These are phyloP conservation scores for Papilio gigon DNA, from an alignment of 2,888 invertebrate genomes.

Conservation along the genomic window DNA sequence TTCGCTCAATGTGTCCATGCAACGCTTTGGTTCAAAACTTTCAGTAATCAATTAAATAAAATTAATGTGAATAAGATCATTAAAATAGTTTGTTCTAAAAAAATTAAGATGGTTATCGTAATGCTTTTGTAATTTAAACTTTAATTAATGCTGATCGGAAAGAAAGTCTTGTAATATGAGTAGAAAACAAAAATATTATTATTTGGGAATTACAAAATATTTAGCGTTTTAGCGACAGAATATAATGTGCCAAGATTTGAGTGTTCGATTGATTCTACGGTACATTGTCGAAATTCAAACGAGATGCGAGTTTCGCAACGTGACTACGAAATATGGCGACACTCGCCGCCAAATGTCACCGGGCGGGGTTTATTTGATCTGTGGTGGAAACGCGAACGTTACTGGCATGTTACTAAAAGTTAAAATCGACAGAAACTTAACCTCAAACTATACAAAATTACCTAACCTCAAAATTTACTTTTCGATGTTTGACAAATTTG, in stretches of 20 bases:
- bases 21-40: too few species aligned
- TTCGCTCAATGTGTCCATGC: too few species aligned
- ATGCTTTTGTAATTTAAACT: too few species aligned
- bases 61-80: too few species aligned
- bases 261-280: slow-evolving; percentile 40
- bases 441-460: neutral
- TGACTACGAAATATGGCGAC: slow-evolving; percentile 38
- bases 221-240: slow-evolving; percentile 9
- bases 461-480: neutral
- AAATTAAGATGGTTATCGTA: too few species aligned
- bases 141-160: neutral
- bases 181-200: slow-evolving; percentile 15
- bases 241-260: slow-evolving; percentile 40
- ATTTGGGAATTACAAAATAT: slow-evolving; percentile 29
- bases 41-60: too few species aligned
- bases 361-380: slow-evolving; percentile 24
- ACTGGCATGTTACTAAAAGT: neutral
- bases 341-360: slow-evolving; percentile 38
- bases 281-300: slow-evolving; percentile 40
- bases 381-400: slow-evolving; percentile 2
- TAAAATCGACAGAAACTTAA: neutral
- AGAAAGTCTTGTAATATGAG: neutral
- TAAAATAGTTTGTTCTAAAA: too few species aligned
- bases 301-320: slow-evolving; percentile 35
- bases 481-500: neutral